Percentiles rank a stretch among this genome's conserved stretches.
phyloP scores from a whole-genome alignment of 2,797 vertebrate species.

The Bradypodion pumilum region DNA sequence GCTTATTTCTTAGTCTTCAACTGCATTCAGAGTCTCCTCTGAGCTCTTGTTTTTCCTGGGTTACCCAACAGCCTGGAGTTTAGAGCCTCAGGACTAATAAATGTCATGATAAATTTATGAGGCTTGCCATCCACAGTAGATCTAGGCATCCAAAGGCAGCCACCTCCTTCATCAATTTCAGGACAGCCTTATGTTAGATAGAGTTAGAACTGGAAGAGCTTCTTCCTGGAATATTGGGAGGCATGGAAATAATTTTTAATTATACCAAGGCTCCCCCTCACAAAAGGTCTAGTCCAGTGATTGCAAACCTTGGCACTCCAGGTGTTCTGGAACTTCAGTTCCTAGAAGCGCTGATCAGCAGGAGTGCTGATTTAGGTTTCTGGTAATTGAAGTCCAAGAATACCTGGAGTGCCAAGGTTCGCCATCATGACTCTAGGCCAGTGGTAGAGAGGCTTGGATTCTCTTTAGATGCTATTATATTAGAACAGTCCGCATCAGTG shows the following conservation, averaged over 20 bases:
- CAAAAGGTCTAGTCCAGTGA: too few species aligned
- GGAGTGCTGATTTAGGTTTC: too few species aligned
- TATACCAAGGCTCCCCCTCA: neutral
- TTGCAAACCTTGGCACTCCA: too few species aligned
- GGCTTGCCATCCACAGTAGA: neutral
- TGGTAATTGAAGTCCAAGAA: too few species aligned
- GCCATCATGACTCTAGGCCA: neutral
- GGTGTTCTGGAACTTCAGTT: too few species aligned
- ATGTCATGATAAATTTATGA: neutral
- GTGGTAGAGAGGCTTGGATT: neutral
- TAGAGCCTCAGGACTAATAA: neutral
- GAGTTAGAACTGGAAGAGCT: neutral
- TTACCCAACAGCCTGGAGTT: neutral
- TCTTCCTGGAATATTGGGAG: neutral
- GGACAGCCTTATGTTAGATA: neutral
- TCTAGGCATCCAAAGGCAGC: neutral
- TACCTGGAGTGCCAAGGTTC: too few species aligned
- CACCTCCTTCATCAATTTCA: neutral
- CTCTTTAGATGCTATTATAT: neutral
- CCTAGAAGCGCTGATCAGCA: too few species aligned
- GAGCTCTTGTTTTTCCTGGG: neutral
- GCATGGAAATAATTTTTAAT: neutral
- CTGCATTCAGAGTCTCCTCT: neutral
- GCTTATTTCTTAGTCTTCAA: neutral
- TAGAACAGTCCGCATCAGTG: neutral